These are phyloP conservation scores for Furcifer pardalis DNA, from an alignment of 2,797 vertebrate species.

Conservation along the genomic window DNA sequence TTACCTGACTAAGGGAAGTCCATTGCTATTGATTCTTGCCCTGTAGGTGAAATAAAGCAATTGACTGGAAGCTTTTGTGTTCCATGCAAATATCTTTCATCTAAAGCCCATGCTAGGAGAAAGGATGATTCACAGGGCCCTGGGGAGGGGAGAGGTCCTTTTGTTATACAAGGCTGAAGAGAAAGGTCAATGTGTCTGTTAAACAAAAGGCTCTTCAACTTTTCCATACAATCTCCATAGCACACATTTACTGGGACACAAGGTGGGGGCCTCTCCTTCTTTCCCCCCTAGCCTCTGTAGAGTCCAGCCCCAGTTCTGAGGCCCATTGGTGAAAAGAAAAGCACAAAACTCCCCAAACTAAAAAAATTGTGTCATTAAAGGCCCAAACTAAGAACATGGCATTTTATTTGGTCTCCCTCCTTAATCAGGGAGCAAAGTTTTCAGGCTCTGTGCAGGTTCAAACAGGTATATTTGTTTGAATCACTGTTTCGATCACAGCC, in stretches of 20 bases:
- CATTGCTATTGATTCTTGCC: conserved; percentile 34
- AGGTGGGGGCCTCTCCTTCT: neutral
- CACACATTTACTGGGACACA: conserved; percentile 3
- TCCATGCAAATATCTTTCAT: conserved; percentile 44
- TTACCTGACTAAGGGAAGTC: conserved; percentile 42
- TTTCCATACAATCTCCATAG: conserved; percentile 35
- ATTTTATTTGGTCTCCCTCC: neutral
- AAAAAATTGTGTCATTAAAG: neutral
- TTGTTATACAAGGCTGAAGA: conserved; percentile 29
- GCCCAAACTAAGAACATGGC: neutral
- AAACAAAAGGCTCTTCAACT: conserved; percentile 40
- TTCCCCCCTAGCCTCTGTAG: neutral
- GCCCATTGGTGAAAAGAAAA: neutral
- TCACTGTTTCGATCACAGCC: neutral
- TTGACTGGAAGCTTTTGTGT: conserved; percentile 36
- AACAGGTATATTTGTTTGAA: conserved; percentile 9
- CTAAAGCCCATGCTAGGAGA: conserved; percentile 20
- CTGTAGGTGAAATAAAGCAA: conserved; percentile 45
- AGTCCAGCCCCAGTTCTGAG: neutral
- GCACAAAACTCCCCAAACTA: neutral
- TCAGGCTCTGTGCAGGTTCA: conserved; percentile 11
- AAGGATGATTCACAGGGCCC: conserved; percentile 34
- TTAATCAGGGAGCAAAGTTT: conserved; percentile 7
- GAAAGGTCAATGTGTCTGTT: conserved; percentile 45
- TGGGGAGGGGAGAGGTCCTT: conserved; percentile 19